A percentile compares a stretch with the other conserved stretches of the same genome.
phyloP scores from a whole-genome alignment of 2,888 invertebrate species.

The Noctua pronuba region DNA sequence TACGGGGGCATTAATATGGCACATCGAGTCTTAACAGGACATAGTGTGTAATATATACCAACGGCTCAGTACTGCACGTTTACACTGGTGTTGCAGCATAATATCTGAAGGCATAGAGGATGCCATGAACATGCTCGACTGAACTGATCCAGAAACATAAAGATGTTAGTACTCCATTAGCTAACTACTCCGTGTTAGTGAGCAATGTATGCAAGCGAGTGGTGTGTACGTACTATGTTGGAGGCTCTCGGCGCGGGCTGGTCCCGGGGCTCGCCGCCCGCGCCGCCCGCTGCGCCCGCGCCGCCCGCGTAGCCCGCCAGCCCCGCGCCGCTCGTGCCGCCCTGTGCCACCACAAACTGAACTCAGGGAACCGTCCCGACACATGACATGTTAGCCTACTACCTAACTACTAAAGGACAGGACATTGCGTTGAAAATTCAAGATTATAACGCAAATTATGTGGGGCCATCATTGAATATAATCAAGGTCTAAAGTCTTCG shows the following conservation, averaged over 20 bases:
- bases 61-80: background rate
- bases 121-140: too few relatives aligned
- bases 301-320: constrained; percentile 50
- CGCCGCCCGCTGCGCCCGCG: constrained; percentile 45
- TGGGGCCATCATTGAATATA: background rate
- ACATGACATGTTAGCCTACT: background rate
- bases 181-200: background rate
- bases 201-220: background rate
- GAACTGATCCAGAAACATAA: background rate
- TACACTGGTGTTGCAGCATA: background rate
- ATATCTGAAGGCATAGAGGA: background rate
- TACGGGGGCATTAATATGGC: background rate
- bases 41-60: background rate
- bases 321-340: constrained; percentile 47
- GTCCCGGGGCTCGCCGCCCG: constrained; percentile 44
- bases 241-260: constrained; percentile 66
- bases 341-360: constrained; percentile 40
- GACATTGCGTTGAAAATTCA: background rate
- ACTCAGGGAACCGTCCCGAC: background rate
- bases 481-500: background rate
- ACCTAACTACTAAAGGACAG: background rate
- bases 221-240: constrained; percentile 76
- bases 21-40: background rate
- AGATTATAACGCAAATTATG: background rate
- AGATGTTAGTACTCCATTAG: constrained; percentile 18